Conservation (phyloP, 1,140 invertebrate species). For the Penaeus vannamei region DNA sequence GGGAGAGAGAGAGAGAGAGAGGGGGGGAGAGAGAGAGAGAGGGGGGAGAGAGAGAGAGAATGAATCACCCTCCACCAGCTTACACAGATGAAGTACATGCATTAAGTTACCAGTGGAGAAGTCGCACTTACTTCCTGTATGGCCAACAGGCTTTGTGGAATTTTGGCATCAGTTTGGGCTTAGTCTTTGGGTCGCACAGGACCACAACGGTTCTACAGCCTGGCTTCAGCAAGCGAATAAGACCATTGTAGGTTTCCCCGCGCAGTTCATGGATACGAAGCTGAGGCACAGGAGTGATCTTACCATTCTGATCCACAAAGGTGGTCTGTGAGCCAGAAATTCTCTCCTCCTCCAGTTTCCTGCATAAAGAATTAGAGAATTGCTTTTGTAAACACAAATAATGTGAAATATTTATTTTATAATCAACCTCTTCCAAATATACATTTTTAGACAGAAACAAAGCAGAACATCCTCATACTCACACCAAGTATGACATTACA, state of each 20-base stretch:
- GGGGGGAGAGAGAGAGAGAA: not conserved
- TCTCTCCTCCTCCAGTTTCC: slow-evolving; percentile 84
- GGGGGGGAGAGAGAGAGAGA: too few relatives aligned
- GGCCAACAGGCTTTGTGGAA: slow-evolving; percentile 96
- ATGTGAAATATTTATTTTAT: not conserved
- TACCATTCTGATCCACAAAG: slow-evolving; percentile 66
- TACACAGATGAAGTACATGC: slow-evolving; percentile 23
- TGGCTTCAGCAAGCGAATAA: slow-evolving; percentile 93
- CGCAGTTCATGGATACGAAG: slow-evolving; percentile 91
- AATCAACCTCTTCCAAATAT: not conserved
- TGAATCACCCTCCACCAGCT: not conserved
- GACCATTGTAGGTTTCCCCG: slow-evolving; percentile 94
- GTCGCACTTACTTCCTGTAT: slow-evolving; percentile 85
- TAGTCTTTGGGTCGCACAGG: slow-evolving; percentile 89
- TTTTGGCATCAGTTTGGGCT: slow-evolving; percentile 86
- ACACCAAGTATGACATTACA: slow-evolving; percentile 91
- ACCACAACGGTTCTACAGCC: slow-evolving; percentile 94
- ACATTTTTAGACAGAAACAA: not conserved
- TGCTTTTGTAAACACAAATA: not conserved
- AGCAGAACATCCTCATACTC: slow-evolving; percentile 70
- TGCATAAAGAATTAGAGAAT: slow-evolving; percentile 69
- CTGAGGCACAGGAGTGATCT: slow-evolving; percentile 72
- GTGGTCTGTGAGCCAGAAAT: slow-evolving; percentile 70
- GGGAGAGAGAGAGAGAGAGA: too few relatives aligned
- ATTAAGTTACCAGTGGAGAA: slow-evolving; percentile 26